Percentiles rank a stretch among this genome's conserved stretches.
phyloP scores from a whole-genome alignment of 2,797 vertebrate genomes.

The Sciurus vulgaris region DNA sequence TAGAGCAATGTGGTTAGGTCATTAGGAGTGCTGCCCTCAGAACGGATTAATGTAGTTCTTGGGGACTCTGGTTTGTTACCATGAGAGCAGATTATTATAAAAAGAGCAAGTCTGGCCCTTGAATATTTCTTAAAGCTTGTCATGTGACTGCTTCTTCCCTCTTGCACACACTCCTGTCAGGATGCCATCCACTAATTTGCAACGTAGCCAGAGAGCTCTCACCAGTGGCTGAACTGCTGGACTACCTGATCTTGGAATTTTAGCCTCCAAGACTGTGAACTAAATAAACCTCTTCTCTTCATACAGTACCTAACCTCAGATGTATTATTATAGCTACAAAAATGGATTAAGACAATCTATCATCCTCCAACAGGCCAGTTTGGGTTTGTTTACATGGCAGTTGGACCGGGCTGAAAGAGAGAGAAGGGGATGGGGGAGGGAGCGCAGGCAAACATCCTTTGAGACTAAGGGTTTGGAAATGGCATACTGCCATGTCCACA shows the following conservation, averaged over 20 bases:
- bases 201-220: neutral
- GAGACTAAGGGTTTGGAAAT: constrained; percentile 19
- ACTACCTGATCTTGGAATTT: neutral
- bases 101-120: neutral
- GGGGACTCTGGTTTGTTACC: neutral
- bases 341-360: neutral
- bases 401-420: neutral
- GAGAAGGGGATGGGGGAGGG: neutral
- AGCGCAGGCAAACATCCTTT: neutral
- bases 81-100: neutral
- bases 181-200: neutral
- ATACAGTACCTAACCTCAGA: neutral
- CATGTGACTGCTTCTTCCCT: neutral
- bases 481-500: neutral
- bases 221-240: neutral
- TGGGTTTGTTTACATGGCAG: neutral
- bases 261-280: neutral
- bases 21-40: neutral
- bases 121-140: neutral
- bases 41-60: neutral
- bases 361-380: neutral
- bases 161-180: neutral
- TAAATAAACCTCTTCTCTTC: neutral
- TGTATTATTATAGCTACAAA: neutral
- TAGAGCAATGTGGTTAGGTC: neutral